Base-by-base conservation (phyloP, 2,113 vertebrate genomes). In the Antigone vipio region DNA sequence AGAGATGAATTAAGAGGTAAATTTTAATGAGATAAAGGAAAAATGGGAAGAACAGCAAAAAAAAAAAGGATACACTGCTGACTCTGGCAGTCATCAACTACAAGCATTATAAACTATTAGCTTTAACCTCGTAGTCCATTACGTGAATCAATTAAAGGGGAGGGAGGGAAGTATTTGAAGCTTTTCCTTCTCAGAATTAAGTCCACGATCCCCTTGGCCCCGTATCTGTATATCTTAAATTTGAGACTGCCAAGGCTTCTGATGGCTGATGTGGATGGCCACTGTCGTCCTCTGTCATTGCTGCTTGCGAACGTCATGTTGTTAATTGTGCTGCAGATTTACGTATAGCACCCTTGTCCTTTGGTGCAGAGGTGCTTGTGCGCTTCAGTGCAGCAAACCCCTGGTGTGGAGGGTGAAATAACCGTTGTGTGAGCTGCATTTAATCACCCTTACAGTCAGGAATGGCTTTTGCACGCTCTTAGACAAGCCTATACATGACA, bases 231-330 rank as follows among this genome's bases (percentile, higher is more conserved):
- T 19, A 62, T 38, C 55, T 75, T 40, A 32, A 24, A 44, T 44
- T 4, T 18, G 45, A 58, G 49, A 9, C 24, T 44, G 59, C 32
- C 13, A 4, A 53, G 42, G 62, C 69, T 85, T 72, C 19, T 38
- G 17, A 2, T 40, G 71, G 58, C 63, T 32, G 58, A 11, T 47
- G 4, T 21, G 50, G 47, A 12, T 40, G 38, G 53, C 44, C 27
- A 2, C 14, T 11, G 2, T 2, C 5, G 1, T 78, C 24, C 52
- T 11, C 26, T 19, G 15, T 23, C 77, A 16, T 4, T 0, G 0
- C 7, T 3, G 0, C 59, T 7, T 4, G 58, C 1, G 7, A 68
- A 16, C 55, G 6, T 5, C 26, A 0, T 0, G 5, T 4, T 11
- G 3, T 20, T 34, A 18, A 8, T 32, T 24, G 82, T 12, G 63